Base-by-base conservation (phyloP, 2,888 invertebrate genomes). In the Lepidochrysops patricia region DNA sequence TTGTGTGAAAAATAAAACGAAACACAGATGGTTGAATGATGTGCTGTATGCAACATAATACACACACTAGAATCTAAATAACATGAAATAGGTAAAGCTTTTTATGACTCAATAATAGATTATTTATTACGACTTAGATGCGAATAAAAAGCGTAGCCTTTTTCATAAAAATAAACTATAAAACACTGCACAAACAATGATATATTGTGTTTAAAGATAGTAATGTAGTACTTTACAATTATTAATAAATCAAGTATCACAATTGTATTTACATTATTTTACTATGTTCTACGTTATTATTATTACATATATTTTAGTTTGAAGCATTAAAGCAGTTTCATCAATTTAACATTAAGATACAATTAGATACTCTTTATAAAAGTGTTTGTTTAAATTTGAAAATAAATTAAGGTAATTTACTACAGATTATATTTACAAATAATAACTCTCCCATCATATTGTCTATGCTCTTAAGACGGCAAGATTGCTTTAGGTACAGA, bases 21-120 rank as follows among this genome's bases (percentile, higher is more conserved):
- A 63, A 61, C 34, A n/a, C 27, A 60, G 62, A 63, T 58, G 52
- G 63, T 54, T 29, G 29, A 52, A 63, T 66, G 66, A 60, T 57
- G 65, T 66, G 63, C 63, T 62, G 61, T 63, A 61, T 57, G 64
- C 66, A 66, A 67, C 58, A 35, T 57, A 64, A 64, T 43, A 60
- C 50, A 25, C 37, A 60, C 57, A 57, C 32, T 52, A 15, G 29
- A 32, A 15, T 12, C 13, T 29, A 54, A 54, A 49, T 9, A 50
- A 50, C 26, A 57, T 57, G 57, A 49, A 57, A 35, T 19, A 56
- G 56, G 62, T 37, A 52, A 63, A 63, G 62, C 52, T 57, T 23
- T 29, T 26, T 12, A 50, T 34, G 32, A n/a, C 6, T 13, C 34
- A 34, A 6, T 12, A 12, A 34, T 34, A 34, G n/a, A n/a, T n/a